Percentiles rank a stretch among this genome's conserved stretches.
Conservation (phyloP, 2,113 vertebrate genomes). For the Orientallactaga bullata region DNA sequence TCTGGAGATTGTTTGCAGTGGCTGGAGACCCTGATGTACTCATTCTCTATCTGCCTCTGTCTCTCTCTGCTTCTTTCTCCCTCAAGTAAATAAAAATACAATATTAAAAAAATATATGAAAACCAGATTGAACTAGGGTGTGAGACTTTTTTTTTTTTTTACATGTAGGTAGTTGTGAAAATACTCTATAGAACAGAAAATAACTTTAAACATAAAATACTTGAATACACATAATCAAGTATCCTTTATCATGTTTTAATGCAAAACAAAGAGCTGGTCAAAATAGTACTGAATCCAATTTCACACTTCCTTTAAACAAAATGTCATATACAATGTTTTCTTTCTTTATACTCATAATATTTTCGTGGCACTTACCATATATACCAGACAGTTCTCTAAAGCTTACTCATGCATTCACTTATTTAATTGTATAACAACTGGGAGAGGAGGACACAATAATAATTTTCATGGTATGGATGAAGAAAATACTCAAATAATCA, state of each 20-base stretch:
- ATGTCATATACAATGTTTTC: background rate
- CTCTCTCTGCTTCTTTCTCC: no score
- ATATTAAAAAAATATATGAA: no score
- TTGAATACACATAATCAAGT: conserved; percentile 26
- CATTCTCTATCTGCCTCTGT: no score
- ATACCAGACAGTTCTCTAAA: background rate
- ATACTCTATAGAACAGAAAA: background rate
- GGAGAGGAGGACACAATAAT: background rate
- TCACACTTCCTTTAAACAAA: background rate
- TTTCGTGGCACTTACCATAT: background rate
- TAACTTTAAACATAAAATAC: conserved; percentile 16
- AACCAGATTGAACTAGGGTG: background rate
- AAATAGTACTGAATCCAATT: background rate
- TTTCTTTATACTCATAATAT: background rate
- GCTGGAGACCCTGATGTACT: no score
- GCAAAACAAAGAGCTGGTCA: background rate
- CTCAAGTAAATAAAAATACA: no score
- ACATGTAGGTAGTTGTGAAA: background rate
- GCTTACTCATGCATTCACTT: background rate
- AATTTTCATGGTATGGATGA: background rate
- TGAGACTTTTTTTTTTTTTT: background rate
- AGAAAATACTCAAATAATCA: conserved; percentile 1
- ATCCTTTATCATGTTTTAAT: conserved; percentile 16
- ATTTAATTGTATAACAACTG: background rate
- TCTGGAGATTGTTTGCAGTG: no score